A percentile compares a stretch with the other conserved stretches of the same genome.
Conservation (phyloP, 2,113 vertebrate genomes). For the Mesembrinibis cayennensis region DNA sequence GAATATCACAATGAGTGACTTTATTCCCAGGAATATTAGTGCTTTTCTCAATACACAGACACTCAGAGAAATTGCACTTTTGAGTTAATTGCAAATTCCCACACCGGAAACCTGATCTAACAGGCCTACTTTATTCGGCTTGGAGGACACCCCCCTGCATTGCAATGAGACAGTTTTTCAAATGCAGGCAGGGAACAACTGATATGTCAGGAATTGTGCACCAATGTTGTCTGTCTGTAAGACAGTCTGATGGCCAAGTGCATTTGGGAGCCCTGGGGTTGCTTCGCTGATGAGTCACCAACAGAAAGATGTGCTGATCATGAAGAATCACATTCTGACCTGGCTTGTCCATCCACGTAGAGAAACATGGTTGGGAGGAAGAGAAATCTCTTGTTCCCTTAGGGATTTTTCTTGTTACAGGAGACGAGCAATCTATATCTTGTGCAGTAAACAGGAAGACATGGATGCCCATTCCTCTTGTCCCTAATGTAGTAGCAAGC, state of each 20-base stretch:
- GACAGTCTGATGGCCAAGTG: fast-evolving
- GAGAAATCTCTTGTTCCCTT: not conserved
- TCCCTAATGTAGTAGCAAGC: not conserved
- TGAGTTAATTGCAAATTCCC: conserved; percentile 5
- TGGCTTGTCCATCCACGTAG: not conserved
- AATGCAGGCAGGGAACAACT: not conserved
- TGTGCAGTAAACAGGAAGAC: not conserved
- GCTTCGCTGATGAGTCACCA: not conserved
- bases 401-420: not conserved
- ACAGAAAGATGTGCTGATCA: not conserved
- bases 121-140: not conserved
- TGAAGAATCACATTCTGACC: not conserved
- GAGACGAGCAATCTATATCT: not conserved
- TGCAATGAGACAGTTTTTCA: not conserved
- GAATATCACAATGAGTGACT: not conserved
- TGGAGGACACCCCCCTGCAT: not conserved
- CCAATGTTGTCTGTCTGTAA: not conserved
- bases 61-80: not conserved
- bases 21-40: not conserved
- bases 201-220: not conserved
- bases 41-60: not conserved
- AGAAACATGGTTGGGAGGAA: not conserved
- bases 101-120: not conserved
- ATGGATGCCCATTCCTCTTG: not conserved
- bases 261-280: not conserved